Base-by-base conservation (phyloP, 2,113 vertebrate species). In the Misgurnus mizolepis region DNA sequence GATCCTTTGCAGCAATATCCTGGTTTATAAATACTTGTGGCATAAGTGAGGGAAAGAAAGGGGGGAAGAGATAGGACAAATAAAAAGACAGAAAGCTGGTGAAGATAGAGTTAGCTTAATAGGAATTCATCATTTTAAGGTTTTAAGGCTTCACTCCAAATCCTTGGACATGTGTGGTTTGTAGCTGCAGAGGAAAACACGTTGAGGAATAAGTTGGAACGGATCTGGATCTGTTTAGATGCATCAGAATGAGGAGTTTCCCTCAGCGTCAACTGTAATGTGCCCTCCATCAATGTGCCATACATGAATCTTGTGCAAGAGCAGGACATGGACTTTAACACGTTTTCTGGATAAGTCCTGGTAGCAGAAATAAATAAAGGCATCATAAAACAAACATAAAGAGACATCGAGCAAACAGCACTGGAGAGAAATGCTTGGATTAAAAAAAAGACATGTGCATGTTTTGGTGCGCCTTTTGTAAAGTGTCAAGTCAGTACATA, bases 331-430 rank as follows among this genome's bases (percentile, higher is more conserved):
- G 83, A 90, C 93, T 89, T 93, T 89, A 96, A 96, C 94, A 98
- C 91, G 91, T 95, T 95, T 96, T 97, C 94, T 95, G 96, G 95
- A 97, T 94, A 95, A 95, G 95, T 94, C 96, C 97, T 97, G 96
- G 96, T 95, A 95, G 95, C 93, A 96, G 94, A 94, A 89, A 98
- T 94, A 96, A 95, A 95, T 93, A 93, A 94, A 91, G 93, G 90
- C 83, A 88, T 96, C 93, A 92, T 88, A 90, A 85, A 89, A 47
- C 67, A 77, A 67, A 79, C 5, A 80, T 40, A 67, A 49, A 64
- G 7, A 91, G 82, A 72, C 81, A 89, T 18, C 64, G 61, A 89
- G 80, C 50, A 86, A 81, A 70, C 81, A 75, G 73, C 82, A 81
- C 14, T 27, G 47, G 55, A 81, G 64, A 64, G 39, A 43, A 27